These are phyloP conservation scores for Calidris pugnax DNA, from an alignment of 2,113 vertebrate genomes.

Conservation along the genomic window DNA sequence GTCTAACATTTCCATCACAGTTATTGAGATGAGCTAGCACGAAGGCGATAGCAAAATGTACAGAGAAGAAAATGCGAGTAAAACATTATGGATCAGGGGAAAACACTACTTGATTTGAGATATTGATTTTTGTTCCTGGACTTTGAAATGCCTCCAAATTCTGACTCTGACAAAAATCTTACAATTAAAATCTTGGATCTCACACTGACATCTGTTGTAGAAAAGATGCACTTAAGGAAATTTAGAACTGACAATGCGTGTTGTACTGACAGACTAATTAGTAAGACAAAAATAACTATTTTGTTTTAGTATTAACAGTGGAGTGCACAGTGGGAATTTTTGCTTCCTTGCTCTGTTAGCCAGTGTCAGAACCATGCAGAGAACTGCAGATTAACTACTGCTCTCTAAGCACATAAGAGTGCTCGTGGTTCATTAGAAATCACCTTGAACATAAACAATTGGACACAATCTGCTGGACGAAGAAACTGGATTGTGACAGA, in stretches of 20 bases:
- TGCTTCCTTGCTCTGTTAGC: background rate
- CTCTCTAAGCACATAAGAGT: background rate
- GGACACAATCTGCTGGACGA: background rate
- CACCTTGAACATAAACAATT: background rate
- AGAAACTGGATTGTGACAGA: background rate
- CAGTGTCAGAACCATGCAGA: background rate
- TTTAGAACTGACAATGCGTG: background rate
- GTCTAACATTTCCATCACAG: background rate
- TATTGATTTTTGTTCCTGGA: slow-evolving; percentile 19
- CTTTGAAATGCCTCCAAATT: slow-evolving; percentile 32
- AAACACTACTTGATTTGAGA: background rate
- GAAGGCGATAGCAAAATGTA: background rate
- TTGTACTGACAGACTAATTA: slow-evolving; percentile 4
- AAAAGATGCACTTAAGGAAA: background rate
- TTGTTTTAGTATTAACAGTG: background rate
- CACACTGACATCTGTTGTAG: background rate
- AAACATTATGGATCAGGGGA: background rate
- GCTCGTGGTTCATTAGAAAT: background rate
- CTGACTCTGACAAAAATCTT: background rate
- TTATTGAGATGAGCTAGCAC: background rate
- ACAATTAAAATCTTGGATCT: background rate
- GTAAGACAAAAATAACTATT: background rate
- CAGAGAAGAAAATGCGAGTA: background rate
- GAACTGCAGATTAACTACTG: background rate
- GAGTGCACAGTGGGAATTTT: background rate